Base-by-base conservation (phyloP, 2,113 vertebrate genomes). In the Pachypanchax playfairii region DNA sequence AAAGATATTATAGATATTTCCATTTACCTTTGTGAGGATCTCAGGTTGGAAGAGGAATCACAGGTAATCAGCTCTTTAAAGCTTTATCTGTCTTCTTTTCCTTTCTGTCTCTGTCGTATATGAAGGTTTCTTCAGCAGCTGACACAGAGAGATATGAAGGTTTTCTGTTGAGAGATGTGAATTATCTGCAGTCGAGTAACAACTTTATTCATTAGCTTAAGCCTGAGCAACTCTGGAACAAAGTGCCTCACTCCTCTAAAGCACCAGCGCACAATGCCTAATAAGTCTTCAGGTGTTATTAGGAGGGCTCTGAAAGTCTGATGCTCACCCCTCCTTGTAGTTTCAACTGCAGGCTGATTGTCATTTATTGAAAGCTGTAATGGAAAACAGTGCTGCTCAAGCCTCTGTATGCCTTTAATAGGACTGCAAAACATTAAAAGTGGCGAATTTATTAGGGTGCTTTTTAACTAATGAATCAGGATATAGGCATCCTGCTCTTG, bases 401-500 rank as follows among this genome's bases (percentile, higher is more conserved):
- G 63, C 71, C 67, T 64, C 53, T 43, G 64, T 58, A 14, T 48
- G 75, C 58, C 78, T 90, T 90, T 90, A 89, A 90, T 91, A 88
- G 87, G 83, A 64, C 61, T 64, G 70, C 76, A 70, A 81, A 87
- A 88, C 88, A 85, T 89, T 88, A 78, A 90, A 89, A 88, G 88
- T 84, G 79, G 72, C 50, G 76, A 79, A 90, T 91, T 90, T 92
- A 92, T 91, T 90, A 85, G 80, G 67, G 49, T 73, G 83, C 84
- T 88, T 92, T 92, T 91, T 89, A 89, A 89, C 87, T 87, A 92
- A 90, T 90, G 90, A 91, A 89, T 89, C 67, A 74, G 75, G 50
- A 68, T 73, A 48, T 24, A 28, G 42, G 64, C 63, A 39, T 78
- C 65, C 59, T 42, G 39, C 79, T 65, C 67, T 66, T 61, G 43